Evolutionary conservation across 2,888 invertebrate genomes (phyloP).

Genomic region (Harpagoxenus sublaevis): DNA sequence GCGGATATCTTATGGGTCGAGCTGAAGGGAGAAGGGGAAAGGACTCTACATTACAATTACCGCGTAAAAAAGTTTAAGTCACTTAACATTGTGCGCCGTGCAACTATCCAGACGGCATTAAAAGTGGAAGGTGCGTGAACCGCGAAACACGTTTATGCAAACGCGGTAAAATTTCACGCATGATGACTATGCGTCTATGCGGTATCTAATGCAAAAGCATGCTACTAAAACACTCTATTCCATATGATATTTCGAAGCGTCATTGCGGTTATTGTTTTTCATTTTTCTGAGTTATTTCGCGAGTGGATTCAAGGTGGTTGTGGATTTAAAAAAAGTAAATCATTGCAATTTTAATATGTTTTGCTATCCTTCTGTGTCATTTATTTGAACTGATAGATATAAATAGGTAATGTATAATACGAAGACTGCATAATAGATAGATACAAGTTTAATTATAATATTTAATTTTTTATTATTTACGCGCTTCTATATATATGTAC

Average conservation of each 20-base stretch:
- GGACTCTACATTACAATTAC: conserved; percentile 51
- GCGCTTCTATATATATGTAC: not conserved
- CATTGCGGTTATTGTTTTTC: conserved; percentile 37
- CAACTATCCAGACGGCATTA: conserved; percentile 48
- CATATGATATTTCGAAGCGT: conserved; percentile 2
- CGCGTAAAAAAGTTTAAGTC: conserved; percentile 57
- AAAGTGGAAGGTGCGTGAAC: conserved; percentile 31
- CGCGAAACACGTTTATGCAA: conserved; percentile 21
- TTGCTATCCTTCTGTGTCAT: not conserved
- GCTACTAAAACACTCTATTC: conserved; percentile 1
- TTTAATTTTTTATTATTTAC: not conserved
- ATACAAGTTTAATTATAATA: too few relatives aligned
- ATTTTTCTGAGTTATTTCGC: conserved; percentile 50
- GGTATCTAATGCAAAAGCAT: conserved; percentile 35
- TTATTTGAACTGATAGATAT: not conserved
- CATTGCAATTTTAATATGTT: not conserved
- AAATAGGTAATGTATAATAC: too few relatives aligned
- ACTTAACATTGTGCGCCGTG: conserved; percentile 40
- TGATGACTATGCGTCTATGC: not conserved
- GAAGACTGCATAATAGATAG: not conserved
- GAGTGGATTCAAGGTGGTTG: conserved; percentile 62
- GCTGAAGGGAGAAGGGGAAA: conserved; percentile 3
- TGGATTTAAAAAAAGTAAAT: not conserved
- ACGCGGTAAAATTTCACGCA: conserved; percentile 15
- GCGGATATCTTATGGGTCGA: conserved; percentile 39